A percentile compares a stretch with the other conserved stretches of the same genome.
Evolutionary conservation across 2,113 vertebrate species (phyloP).

Genomic region (Acinonyx jubatus): DNA sequence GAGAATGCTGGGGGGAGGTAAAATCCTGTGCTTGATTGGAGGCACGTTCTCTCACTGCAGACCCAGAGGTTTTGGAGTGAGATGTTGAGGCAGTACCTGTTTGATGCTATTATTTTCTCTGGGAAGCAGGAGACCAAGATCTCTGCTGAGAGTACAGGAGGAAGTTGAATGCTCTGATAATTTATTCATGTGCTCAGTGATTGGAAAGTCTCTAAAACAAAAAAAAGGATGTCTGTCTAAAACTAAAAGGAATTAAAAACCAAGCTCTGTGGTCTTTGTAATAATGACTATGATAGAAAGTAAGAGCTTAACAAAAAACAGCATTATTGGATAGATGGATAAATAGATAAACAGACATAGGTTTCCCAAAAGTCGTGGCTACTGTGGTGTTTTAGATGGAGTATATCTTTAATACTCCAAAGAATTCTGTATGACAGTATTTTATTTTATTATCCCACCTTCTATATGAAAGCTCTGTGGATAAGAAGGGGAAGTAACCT

Average conservation of each 20-base stretch:
- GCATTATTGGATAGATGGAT: background rate
- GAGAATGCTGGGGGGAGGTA: background rate
- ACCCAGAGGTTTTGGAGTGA: background rate
- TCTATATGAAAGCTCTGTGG: background rate
- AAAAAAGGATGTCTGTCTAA: background rate
- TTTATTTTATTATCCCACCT: background rate
- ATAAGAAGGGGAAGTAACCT: background rate
- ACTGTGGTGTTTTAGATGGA: background rate
- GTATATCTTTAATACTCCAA: background rate
- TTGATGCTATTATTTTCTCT: background rate
- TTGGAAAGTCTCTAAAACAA: background rate
- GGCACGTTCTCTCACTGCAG: background rate
- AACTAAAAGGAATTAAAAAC: background rate
- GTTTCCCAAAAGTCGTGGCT: background rate
- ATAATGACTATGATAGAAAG: background rate
- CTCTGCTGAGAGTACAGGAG: background rate
- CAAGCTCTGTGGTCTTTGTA: background rate
- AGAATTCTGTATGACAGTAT: background rate
- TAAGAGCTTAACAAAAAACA: background rate
- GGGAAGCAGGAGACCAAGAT: background rate
- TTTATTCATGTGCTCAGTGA: slow-evolving; percentile 53
- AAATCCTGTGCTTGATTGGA: background rate
- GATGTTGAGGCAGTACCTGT: background rate
- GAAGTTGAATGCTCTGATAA: background rate
- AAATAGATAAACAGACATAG: background rate